Conservation (phyloP, 1,140 invertebrate species). For the Eulimnadia texana region DNA sequence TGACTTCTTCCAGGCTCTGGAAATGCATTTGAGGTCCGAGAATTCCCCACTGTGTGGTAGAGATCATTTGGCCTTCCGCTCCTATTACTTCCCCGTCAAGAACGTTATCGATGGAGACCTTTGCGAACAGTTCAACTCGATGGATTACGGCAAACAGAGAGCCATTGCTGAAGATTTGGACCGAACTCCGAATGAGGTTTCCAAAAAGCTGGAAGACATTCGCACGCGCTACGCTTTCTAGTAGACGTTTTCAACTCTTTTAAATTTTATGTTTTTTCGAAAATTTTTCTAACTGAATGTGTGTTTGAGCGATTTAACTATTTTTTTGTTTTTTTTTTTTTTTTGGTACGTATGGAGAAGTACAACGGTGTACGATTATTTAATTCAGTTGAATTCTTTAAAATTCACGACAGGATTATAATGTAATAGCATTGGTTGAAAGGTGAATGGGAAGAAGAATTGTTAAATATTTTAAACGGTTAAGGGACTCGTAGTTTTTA, state of each 20-base stretch:
- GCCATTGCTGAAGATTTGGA: conserved; percentile 88
- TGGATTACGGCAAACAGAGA: conserved; percentile 87
- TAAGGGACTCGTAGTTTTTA: too few species aligned
- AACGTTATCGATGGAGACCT: conserved; percentile 98
- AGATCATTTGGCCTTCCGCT: conserved; percentile 92
- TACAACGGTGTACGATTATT: too few species aligned
- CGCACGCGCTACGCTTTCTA: conserved; percentile 89
- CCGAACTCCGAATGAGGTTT: conserved; percentile 86
- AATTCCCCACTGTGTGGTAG: conserved; percentile 90
- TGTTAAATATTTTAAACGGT: too few species aligned
- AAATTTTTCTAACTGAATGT: too few species aligned
- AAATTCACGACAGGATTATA: too few species aligned
- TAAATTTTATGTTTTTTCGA: too few species aligned
- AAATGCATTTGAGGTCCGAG: conserved; percentile 99
- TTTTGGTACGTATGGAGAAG: too few species aligned
- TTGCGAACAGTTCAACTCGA: conserved; percentile 96
- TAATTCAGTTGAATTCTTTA: too few species aligned
- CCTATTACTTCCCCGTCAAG: conserved; percentile 96
- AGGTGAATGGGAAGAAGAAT: too few species aligned
- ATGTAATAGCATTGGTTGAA: too few species aligned
- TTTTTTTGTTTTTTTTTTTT: too few species aligned
- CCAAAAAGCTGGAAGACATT: conserved; percentile 88
- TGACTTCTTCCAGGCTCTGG: conserved; percentile 97
- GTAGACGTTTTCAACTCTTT: conserved; percentile 26
- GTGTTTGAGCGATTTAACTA: too few species aligned